These are phyloP conservation scores for Ibidorhyncha struthersii DNA, from an alignment of 2,113 vertebrate species.

Conservation along the genomic window DNA sequence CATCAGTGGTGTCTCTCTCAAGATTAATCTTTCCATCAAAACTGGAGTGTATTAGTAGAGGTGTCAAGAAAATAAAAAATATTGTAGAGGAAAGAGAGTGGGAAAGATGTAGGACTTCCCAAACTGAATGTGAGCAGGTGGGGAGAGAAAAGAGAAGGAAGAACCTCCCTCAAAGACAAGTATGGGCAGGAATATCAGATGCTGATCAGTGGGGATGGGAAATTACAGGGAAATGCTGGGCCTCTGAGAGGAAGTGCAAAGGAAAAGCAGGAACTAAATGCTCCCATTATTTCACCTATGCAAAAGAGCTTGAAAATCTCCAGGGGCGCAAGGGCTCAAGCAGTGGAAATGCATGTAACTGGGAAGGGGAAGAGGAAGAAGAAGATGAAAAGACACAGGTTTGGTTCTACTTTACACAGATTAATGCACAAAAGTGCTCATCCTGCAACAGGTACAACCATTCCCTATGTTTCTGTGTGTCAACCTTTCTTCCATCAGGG, in stretches of 20 bases:
- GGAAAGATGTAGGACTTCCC: not conserved
- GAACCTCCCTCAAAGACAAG: not conserved
- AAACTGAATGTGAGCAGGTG: not conserved
- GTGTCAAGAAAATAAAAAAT: not conserved
- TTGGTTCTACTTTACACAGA: not conserved
- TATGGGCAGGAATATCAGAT: not conserved
- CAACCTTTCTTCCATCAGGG: not conserved
- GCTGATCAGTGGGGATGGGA: rapidly evolving
- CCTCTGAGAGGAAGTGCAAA: not conserved
- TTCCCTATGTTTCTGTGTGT: not conserved
- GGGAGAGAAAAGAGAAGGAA: not conserved
- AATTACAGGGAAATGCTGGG: not conserved
- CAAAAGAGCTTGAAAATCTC: not conserved
- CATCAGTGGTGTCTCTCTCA: not conserved
- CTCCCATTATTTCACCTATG: not conserved
- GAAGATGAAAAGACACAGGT: not conserved
- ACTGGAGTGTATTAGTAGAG: not conserved
- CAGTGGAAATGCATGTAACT: not conserved
- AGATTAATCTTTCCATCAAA: not conserved
- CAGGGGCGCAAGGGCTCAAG: not conserved
- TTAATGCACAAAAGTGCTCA: not conserved
- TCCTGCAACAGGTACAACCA: slow-evolving; percentile 6
- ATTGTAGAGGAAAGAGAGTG: not conserved
- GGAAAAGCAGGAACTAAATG: not conserved
- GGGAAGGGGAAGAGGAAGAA: not conserved